Evolutionary conservation across 2,888 invertebrate species (phyloP), one percentile per base, ranked within the genome.

Genomic region (Cerastoderma edule): DNA sequence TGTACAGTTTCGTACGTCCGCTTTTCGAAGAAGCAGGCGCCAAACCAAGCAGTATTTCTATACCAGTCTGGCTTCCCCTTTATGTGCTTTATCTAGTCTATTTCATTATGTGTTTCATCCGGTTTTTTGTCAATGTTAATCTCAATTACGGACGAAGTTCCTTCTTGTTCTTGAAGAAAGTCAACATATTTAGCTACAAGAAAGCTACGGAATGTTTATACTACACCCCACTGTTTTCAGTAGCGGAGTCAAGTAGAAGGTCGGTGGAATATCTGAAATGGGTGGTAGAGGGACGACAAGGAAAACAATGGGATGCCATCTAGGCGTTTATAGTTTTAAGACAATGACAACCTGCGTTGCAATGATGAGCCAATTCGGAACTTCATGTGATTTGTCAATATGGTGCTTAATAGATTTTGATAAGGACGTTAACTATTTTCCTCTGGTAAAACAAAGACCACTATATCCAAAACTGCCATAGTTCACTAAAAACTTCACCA

Each of bases 141-240:
- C 19, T 76, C 13, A 33, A 32, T 2, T 30, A 71, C 16, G 72
- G 80, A 33, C 10, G 54, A 6, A 27, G 66, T n/a, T 39, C 73
- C 0, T 80, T 80, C 30, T 4, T 39, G 33, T 50, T 71, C 27
- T 27, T 71, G 16, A 46, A 24, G 22, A 94, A 94, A 3, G 93
- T 94, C 65, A 90, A 94, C 60, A 93, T 94, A 87, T 95, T 94
- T 87, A 95, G 94, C 86, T 93, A 95, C 10, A 91, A 94, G 50
- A 93, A 95, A 79, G 94, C 95, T 4, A 94, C 94, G 22, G 93
- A 94, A 60, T 84, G 92, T 65, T 87, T 94, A n/a, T 90, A 92
- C 57, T 94, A 94, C 82, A 85, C 89, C 50, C 94, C 94, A 0
- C 87, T 94, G 5, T 94, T 93, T 82, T 85, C 87, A 1, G 87